Evolutionary conservation across 2,797 vertebrate genomes (phyloP).

Genomic region (Melopsittacus undulatus): DNA sequence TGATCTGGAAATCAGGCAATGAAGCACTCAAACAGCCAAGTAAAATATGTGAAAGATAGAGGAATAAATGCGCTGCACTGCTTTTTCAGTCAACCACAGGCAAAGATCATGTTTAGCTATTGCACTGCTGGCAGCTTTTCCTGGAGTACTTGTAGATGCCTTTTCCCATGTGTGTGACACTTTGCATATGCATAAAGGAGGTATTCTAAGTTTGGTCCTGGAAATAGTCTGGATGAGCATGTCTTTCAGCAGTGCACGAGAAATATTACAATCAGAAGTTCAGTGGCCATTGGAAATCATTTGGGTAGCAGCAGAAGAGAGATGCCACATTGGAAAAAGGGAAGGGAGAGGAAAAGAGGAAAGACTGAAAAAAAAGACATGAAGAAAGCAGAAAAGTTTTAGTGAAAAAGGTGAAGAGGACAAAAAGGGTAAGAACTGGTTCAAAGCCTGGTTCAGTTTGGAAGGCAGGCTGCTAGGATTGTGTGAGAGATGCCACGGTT

Average conservation of each 20-base stretch:
- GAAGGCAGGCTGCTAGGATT: not conserved
- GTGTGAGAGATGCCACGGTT: accelerated
- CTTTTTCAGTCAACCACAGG: not conserved
- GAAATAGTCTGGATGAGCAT: not conserved
- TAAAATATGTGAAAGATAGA: not conserved
- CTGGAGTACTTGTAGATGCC: not conserved
- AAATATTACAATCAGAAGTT: not conserved
- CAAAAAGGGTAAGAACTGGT: not conserved
- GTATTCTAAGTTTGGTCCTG: not conserved
- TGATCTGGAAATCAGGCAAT: not conserved
- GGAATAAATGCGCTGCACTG: not conserved
- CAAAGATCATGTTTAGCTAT: not conserved
- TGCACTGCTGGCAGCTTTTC: not conserved
- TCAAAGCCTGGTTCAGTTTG: not conserved
- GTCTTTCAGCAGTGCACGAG: not conserved
- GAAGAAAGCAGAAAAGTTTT: not conserved
- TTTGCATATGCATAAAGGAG: not conserved
- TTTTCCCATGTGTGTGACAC: not conserved
- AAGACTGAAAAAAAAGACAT: not conserved
- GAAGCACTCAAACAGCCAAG: not conserved
- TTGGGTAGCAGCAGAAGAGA: not conserved
- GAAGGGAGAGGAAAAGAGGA: not conserved
- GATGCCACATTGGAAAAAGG: not conserved
- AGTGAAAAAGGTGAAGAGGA: not conserved
- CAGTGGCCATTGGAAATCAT: not conserved